Evolutionary conservation across 1,140 invertebrate species (phyloP).

Genomic region (Caenorhabditis latens): DNA sequence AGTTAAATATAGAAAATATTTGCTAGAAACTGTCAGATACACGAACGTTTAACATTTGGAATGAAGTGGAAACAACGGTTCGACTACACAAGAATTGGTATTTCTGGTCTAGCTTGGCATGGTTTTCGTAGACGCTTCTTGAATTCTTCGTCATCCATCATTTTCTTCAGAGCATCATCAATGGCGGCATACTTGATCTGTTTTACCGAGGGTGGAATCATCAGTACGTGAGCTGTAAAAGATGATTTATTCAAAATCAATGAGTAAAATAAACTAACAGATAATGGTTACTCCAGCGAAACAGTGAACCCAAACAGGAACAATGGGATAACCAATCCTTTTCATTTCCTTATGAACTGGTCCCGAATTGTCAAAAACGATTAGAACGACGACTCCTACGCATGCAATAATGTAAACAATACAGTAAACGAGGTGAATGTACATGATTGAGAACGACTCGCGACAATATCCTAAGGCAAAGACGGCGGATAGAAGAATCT

Average conservation of each 20-base stretch:
- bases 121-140: neutral
- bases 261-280: too few relatives aligned
- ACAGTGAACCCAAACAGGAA: neutral
- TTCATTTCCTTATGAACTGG: neutral
- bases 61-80: neutral
- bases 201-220: neutral
- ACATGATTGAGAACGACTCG: neutral
- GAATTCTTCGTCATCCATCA: neutral
- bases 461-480: neutral
- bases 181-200: neutral
- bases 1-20: too few relatives aligned
- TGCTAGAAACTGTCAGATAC: too few relatives aligned
- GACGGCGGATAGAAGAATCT: neutral
- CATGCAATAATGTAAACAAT: neutral
- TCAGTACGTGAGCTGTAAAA: neutral
- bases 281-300: too few relatives aligned
- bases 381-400: neutral
- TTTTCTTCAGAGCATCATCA: neutral
- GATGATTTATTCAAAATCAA: neutral
- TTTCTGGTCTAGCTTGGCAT: neutral
- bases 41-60: neutral
- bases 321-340: neutral
- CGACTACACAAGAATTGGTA: neutral
- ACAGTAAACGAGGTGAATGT: slow-evolving; percentile 19
- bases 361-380: neutral